A percentile compares a stretch with the other conserved stretches of the same genome.
Evolutionary conservation across 2,888 invertebrate species (phyloP).

Genomic region (Nasonovia ribisnigri): DNA sequence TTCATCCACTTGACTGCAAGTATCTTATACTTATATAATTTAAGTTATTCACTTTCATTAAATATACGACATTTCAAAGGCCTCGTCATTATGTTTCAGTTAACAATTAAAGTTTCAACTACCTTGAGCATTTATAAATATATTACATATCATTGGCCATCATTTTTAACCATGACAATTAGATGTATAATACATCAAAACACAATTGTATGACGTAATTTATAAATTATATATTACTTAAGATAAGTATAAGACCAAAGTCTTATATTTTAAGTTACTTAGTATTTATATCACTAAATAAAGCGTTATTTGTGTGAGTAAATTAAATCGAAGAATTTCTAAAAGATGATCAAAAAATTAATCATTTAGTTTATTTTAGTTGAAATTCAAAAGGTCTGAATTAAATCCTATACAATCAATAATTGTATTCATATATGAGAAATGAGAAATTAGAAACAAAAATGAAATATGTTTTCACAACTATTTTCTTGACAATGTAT

Average conservation of each 20-base stretch:
- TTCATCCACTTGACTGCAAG: background rate
- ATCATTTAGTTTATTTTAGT: background rate
- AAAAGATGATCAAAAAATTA: background rate
- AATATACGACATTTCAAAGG: background rate
- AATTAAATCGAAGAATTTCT: background rate
- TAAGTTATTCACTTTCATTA: background rate
- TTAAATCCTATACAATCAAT: background rate
- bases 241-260: background rate
- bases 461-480: background rate
- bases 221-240: background rate
- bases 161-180: background rate
- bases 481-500: background rate
- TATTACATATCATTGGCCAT: background rate
- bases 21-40: background rate
- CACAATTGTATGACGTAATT: background rate
- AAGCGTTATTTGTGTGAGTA: background rate
- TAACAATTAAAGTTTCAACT: background rate
- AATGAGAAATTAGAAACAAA: background rate
- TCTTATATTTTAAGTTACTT: background rate
- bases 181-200: background rate
- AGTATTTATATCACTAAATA: background rate
- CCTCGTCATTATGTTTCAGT: background rate
- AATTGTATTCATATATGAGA: background rate
- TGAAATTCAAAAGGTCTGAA: background rate
- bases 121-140: background rate